A percentile compares a stretch with the other conserved stretches of the same genome.
These are phyloP conservation scores for Lota lota DNA, from an alignment of 2,113 vertebrate species.

Conservation along the genomic window DNA sequence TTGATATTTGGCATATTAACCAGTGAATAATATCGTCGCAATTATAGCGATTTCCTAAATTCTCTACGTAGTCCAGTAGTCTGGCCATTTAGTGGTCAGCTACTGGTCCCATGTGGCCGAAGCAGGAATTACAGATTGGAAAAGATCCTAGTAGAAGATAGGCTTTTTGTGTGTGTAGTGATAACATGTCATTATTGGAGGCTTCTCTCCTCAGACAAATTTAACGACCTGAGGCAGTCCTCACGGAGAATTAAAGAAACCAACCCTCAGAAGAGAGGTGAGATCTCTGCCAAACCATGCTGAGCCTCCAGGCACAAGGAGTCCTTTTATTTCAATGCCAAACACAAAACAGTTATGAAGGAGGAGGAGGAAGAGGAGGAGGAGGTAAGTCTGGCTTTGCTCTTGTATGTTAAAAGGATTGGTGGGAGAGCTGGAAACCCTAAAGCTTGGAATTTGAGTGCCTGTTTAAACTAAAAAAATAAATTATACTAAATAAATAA, in stretches of 20 bases:
- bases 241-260: constrained; percentile 3
- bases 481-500: too few species aligned
- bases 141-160: too few species aligned
- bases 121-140: too few species aligned
- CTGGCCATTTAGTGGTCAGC: too few species aligned
- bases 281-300: background rate
- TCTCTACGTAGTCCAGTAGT: too few species aligned
- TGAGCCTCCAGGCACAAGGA: background rate
- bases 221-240: background rate
- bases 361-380: constrained; percentile 55
- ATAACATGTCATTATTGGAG: too few species aligned
- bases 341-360: constrained; percentile 40
- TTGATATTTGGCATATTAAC: too few species aligned
- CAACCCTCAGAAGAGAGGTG: background rate
- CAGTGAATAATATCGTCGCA: too few species aligned
- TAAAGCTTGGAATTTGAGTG: background rate
- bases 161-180: too few species aligned
- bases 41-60: too few species aligned
- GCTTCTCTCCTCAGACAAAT: background rate
- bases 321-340: constrained; percentile 39
- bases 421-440: background rate
- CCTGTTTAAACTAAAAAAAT: too few species aligned
- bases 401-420: background rate
- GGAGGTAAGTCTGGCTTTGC: constrained; percentile 40
- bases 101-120: too few species aligned